Evolutionary conservation across 2,888 invertebrate species (phyloP).

Genomic region (Acholoe squamosa): DNA sequence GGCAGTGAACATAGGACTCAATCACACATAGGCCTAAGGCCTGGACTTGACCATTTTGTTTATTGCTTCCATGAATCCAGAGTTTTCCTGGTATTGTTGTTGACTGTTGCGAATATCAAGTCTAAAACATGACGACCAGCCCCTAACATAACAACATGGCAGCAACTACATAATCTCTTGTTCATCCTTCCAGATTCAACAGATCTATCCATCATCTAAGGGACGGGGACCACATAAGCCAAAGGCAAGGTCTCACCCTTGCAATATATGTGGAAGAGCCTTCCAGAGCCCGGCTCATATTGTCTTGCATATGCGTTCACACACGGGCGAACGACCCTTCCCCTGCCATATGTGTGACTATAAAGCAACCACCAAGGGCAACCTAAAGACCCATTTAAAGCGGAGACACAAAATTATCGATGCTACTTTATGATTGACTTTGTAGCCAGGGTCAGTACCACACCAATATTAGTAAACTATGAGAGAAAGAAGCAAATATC

Average conservation of each 20-base stretch:
- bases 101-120: too few relatives aligned
- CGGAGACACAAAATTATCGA: not conserved
- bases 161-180: not conserved
- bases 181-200: not conserved
- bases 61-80: too few relatives aligned
- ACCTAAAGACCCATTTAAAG: not conserved
- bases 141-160: too few relatives aligned
- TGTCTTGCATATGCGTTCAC: slow-evolving; percentile 5
- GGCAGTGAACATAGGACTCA: too few relatives aligned
- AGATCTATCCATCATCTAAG: not conserved
- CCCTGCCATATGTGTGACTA: not conserved
- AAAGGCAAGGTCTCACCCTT: not conserved
- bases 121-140: too few relatives aligned
- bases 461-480: not conserved
- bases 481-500: too few relatives aligned
- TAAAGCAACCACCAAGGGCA: not conserved
- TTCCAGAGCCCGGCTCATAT: not conserved
- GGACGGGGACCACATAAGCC: not conserved
- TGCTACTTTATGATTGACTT: not conserved
- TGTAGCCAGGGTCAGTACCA: not conserved
- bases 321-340: slow-evolving; percentile 27
- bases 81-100: too few relatives aligned
- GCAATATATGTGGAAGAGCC: not conserved
- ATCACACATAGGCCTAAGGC: too few relatives aligned
- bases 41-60: too few relatives aligned